Evolutionary conservation across 2,113 vertebrate genomes (phyloP).

Genomic region (Gymnorhina tibicen): DNA sequence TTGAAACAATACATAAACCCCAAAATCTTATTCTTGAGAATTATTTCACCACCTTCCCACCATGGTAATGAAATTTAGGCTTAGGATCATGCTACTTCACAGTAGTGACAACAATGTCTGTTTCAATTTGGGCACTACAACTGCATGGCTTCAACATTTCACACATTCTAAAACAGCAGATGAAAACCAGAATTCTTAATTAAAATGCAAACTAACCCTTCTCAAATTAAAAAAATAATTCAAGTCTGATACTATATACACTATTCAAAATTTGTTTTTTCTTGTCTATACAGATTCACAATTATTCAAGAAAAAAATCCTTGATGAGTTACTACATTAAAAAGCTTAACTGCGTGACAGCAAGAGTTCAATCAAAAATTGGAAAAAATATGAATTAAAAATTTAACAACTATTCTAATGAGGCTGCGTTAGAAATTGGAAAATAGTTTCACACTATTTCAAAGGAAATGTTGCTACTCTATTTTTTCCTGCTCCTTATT

Average conservation of each 20-base stretch:
- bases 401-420: not conserved
- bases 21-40: not conserved
- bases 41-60: not conserved
- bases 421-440: not conserved
- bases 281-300: not conserved
- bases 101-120: not conserved
- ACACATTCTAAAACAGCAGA: not conserved
- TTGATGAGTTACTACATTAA: not conserved
- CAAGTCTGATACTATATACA: not conserved
- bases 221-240: not conserved
- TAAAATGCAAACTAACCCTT: not conserved
- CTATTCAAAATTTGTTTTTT: not conserved
- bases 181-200: not conserved
- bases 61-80: not conserved
- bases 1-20: not conserved
- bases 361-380: not conserved
- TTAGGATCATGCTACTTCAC: not conserved
- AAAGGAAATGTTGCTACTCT: not conserved
- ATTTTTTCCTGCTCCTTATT: rapidly evolving
- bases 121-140: not conserved
- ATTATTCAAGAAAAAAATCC: not conserved
- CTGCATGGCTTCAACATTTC: not conserved
- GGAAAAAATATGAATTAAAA: not conserved
- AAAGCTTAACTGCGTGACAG: not conserved
- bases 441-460: not conserved